Evolutionary conservation across 2,113 vertebrate species (phyloP).

Genomic region (Myocastor coypus): DNA sequence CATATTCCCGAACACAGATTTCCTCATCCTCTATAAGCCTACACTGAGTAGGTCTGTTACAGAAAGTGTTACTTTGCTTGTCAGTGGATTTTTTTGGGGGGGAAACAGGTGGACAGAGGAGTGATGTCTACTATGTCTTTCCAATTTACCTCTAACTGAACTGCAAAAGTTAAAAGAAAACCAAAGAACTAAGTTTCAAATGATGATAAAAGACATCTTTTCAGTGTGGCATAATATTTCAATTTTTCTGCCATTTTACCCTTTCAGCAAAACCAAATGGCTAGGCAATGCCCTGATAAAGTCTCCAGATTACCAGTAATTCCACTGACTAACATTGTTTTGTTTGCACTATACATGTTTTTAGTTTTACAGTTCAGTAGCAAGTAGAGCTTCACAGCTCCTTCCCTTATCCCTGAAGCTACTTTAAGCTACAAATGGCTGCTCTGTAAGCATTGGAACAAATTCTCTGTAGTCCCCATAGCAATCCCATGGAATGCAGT

Average conservation of each 20-base stretch:
- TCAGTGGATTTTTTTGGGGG: background rate
- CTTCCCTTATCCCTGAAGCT: conserved; percentile 76
- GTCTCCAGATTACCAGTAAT: conserved; percentile 73
- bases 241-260: conserved; percentile 37
- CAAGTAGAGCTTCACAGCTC: conserved; percentile 65
- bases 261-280: conserved; percentile 61
- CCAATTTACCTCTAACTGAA: background rate
- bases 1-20: background rate
- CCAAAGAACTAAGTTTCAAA: conserved; percentile 59
- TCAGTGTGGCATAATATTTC: conserved; percentile 61
- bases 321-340: conserved; percentile 59
- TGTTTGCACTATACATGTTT: conserved; percentile 77
- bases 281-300: conserved; percentile 73
- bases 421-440: conserved; percentile 74
- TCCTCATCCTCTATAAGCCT: background rate
- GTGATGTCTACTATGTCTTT: background rate
- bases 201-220: conserved; percentile 43
- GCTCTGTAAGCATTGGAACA: conserved; percentile 81
- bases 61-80: background rate
- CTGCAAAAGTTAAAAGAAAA: background rate
- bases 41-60: background rate
- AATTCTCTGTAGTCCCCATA: conserved; percentile 81
- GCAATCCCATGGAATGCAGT: conserved; percentile 80
- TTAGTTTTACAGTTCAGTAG: conserved; percentile 77
- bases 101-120: fast-evolving